phyloP scores from a whole-genome alignment of 2,113 vertebrate species.

The Boleophthalmus pectinirostris region DNA sequence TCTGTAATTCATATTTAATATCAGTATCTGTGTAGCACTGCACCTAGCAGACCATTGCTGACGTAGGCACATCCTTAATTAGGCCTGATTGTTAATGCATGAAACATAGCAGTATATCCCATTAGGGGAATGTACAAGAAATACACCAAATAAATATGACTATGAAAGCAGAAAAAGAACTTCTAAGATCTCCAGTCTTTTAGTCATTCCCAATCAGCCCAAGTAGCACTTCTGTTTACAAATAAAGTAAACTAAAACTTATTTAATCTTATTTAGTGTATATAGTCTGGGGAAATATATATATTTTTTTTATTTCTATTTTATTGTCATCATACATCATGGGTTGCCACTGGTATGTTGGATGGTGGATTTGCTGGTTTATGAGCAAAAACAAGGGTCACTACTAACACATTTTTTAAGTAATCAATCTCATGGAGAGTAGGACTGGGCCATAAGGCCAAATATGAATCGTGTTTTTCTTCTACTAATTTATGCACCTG shows the following conservation, averaged over 20 bases:
- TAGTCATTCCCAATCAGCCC: neutral
- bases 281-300: neutral
- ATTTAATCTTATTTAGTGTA: no score
- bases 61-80: conserved; percentile 58
- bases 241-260: no score
- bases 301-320: neutral
- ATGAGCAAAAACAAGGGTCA: no score
- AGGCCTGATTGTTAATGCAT: conserved; percentile 62
- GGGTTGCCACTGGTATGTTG: neutral
- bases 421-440: no score
- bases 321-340: no score
- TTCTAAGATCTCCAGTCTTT: neutral
- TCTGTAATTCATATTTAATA: conserved; percentile 73
- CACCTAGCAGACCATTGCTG: conserved; percentile 56
- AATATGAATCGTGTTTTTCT: no score
- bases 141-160: neutral
- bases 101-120: conserved; percentile 38
- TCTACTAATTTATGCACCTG: no score
- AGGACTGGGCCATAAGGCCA: no score
- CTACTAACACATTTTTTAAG: no score
- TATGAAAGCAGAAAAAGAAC: neutral
- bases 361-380: neutral
- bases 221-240: neutral
- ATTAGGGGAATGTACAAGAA: neutral
- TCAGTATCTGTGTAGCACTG: conserved; percentile 60